Evolutionary conservation across 1,140 invertebrate genomes (phyloP).

Genomic region (Caerostris extrusa): DNA sequence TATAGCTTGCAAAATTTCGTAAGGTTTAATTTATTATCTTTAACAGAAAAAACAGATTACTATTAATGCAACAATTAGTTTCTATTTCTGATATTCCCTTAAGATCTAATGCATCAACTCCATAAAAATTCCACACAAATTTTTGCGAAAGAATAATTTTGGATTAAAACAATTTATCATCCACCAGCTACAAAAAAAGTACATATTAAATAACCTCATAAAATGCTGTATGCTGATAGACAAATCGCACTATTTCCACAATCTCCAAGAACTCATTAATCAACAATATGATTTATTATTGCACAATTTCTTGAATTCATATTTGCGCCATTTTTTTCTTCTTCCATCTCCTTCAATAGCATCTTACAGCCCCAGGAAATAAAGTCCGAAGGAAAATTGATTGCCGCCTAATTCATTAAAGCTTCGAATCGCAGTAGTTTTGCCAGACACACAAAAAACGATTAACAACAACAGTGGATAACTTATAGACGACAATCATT

Average conservation of each 20-base stretch:
- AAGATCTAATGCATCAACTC: no score
- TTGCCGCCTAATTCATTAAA: conserved; percentile 38
- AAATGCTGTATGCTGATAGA: neutral
- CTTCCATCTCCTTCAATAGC: neutral
- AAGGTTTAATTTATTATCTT: no score
- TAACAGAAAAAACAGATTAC: no score
- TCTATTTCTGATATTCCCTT: no score
- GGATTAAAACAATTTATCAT: neutral
- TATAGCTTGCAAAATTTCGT: no score
- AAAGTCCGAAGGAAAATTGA: neutral
- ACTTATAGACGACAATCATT: conserved; percentile 16
- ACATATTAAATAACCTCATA: neutral
- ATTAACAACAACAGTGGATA: neutral
- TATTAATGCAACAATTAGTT: no score
- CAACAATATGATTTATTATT: conserved; percentile 19
- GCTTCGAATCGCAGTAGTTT: neutral
- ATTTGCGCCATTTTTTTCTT: neutral
- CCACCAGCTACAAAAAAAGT: neutral
- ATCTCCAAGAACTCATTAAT: neutral
- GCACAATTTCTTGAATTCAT: conserved; percentile 20
- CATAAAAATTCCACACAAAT: no score
- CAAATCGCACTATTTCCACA: neutral
- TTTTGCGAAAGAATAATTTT: neutral
- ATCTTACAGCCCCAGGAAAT: neutral
- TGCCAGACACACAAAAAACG: conserved; percentile 1